Conservation (phyloP, 2,888 invertebrate species). For the Drosophila melanosoma region DNA sequence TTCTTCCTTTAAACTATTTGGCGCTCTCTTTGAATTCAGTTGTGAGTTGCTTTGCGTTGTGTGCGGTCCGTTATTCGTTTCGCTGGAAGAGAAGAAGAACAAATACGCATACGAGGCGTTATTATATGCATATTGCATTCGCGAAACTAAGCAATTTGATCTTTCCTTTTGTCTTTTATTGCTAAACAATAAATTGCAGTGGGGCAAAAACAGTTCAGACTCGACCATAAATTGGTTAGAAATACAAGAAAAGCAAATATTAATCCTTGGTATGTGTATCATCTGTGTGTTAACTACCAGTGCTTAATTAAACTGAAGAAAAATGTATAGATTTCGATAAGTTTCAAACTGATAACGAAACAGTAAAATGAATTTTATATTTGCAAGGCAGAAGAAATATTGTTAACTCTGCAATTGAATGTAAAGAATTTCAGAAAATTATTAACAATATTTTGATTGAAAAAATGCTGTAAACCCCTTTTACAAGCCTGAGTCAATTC, state of each 20-base stretch:
- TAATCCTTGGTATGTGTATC: neutral
- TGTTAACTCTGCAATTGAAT: neutral
- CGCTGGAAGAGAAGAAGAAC: neutral
- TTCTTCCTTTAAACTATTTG: slow-evolving; percentile 48
- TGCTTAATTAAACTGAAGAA: neutral
- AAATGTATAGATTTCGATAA: neutral
- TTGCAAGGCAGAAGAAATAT: neutral
- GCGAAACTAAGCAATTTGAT: neutral
- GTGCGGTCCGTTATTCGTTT: slow-evolving; percentile 54
- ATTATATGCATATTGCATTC: slow-evolving; percentile 8
- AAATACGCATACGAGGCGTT: slow-evolving; percentile 42
- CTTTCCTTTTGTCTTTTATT: neutral
- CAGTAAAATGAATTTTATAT: neutral
- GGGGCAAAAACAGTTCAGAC: neutral
- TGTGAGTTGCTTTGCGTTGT: slow-evolving; percentile 68
- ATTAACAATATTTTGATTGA: neutral
- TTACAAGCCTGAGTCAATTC: slow-evolving; percentile 13
- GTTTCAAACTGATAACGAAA: neutral
- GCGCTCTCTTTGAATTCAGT: slow-evolving; percentile 56
- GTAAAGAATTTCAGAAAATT: neutral
- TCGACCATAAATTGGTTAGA: neutral
- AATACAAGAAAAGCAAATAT: no score
- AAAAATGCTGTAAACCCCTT: neutral
- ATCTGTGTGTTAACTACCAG: no score
- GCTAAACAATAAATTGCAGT: slow-evolving; percentile 6